Evolutionary conservation across 1,140 invertebrate species (phyloP).

Genomic region (Drosophila tropicalis): DNA sequence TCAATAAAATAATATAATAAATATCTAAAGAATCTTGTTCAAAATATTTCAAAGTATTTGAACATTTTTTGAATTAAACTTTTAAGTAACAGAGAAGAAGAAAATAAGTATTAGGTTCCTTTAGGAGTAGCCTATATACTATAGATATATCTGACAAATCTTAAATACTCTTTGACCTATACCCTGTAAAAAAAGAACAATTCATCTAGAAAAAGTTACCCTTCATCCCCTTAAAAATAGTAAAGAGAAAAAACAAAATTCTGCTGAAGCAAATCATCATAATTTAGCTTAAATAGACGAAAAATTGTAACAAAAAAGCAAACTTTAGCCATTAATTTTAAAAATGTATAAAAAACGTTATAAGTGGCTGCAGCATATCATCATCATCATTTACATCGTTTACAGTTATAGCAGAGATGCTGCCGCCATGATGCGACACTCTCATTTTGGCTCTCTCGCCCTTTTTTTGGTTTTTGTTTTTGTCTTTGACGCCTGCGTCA

Average conservation of each 20-base stretch:
- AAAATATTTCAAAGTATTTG: too few relatives aligned
- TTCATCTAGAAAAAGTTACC: neutral
- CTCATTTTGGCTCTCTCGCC: slow-evolving; percentile 27
- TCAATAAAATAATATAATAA: too few relatives aligned
- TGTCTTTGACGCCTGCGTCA: slow-evolving; percentile 47
- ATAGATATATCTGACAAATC: too few relatives aligned
- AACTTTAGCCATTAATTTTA: slow-evolving; percentile 60
- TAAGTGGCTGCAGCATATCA: slow-evolving; percentile 30
- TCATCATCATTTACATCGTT: slow-evolving; percentile 21
- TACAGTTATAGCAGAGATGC: neutral
- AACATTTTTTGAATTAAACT: too few relatives aligned
- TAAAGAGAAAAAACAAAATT: neutral
- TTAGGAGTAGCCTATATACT: too few relatives aligned
- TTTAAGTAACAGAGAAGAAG: too few relatives aligned
- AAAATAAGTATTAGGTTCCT: too few relatives aligned
- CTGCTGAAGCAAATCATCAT: slow-evolving; percentile 47
- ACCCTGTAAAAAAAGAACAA: neutral
- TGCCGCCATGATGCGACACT: slow-evolving; percentile 51
- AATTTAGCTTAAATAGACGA: slow-evolving; percentile 52
- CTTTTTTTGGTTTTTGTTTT: too few relatives aligned
- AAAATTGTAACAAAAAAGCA: slow-evolving; percentile 39
- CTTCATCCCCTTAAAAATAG: neutral
- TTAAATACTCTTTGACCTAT: too few relatives aligned
- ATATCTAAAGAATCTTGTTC: too few relatives aligned
- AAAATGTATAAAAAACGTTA: slow-evolving; percentile 54